These are phyloP conservation scores for Elmis aenea DNA, from an alignment of 2,888 invertebrate genomes.

Conservation along the genomic window DNA sequence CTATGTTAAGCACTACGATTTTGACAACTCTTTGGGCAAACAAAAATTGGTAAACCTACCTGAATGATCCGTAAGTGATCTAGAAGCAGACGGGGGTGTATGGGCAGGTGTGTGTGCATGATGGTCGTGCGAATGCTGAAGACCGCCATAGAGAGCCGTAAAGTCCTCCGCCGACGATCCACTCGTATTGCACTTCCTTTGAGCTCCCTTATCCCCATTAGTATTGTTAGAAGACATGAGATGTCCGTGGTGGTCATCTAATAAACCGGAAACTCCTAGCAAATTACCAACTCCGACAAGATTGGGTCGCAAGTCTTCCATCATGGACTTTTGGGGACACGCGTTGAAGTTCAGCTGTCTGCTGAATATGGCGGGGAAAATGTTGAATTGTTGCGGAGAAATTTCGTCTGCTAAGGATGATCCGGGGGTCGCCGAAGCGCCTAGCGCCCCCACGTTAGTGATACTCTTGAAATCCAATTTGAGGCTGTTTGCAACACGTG, in stretches of 20 bases:
- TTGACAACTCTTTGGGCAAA: not conserved
- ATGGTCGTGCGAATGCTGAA: conserved; percentile 49
- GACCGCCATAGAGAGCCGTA: conserved; percentile 71
- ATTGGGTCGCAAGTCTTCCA: conserved; percentile 83
- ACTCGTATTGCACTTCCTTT: conserved; percentile 72
- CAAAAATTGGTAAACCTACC: conserved; percentile 43
- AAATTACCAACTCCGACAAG: conserved; percentile 72
- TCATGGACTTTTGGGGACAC: conserved; percentile 66
- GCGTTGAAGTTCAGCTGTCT: conserved; percentile 78
- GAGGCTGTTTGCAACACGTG: conserved; percentile 54
- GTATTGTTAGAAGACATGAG: conserved; percentile 45
- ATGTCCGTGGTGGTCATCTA: conserved; percentile 71
- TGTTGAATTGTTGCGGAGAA: conserved; percentile 80
- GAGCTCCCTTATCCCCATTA: conserved; percentile 45
- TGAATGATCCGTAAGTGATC: conserved; percentile 46
- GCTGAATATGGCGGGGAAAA: conserved; percentile 87
- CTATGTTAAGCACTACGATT: not conserved
- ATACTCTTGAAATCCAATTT: conserved; percentile 82
- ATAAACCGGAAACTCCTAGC: conserved; percentile 70
- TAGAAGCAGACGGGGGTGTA: conserved; percentile 57
- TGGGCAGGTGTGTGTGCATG: conserved; percentile 62
- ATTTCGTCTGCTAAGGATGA: conserved; percentile 48
- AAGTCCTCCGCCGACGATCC: conserved; percentile 85
- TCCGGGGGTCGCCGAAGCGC: conserved; percentile 54
- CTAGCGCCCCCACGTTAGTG: conserved; percentile 58